Conservation (phyloP, 2,888 invertebrate genomes). For the Emmelina monodactyla region DNA sequence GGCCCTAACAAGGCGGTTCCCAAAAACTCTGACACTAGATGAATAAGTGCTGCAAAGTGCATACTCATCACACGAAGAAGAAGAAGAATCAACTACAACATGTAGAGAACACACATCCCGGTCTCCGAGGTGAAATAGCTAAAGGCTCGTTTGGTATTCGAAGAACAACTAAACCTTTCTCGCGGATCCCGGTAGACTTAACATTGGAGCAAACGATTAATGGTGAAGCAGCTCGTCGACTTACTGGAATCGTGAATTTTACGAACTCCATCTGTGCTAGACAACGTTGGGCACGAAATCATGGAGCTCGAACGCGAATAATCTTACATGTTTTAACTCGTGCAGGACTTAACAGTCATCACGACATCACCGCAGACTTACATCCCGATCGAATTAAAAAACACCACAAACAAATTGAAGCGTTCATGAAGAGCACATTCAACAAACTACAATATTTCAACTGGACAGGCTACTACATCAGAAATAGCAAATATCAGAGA, state of each 20-base stretch:
- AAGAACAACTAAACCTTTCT: constrained; percentile 15
- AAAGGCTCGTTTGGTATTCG: constrained; percentile 12
- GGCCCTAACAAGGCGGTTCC: too few species aligned
- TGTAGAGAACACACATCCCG: constrained; percentile 15
- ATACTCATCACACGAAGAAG: too few species aligned
- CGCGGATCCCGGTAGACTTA: constrained; percentile 14
- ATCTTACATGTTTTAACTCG: constrained; percentile 5
- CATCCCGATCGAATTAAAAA: constrained; percentile 1
- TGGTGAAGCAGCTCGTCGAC: constrained; percentile 10
- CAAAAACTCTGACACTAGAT: too few species aligned
- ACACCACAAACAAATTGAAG: constrained; percentile 4
- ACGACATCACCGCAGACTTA: constrained; percentile 7
- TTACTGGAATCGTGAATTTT: constrained; percentile 6
- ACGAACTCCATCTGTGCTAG: constrained; percentile 10
- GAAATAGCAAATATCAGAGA: constrained; percentile 11
- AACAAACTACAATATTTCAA: constrained; percentile 17
- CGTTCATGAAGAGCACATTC: constrained; percentile 6
- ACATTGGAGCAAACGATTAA: constrained; percentile 13
- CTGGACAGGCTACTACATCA: constrained; percentile 16
- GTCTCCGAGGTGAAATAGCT: constrained; percentile 7
- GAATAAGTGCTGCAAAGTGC: too few species aligned
- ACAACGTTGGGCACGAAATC: constrained; percentile 10
- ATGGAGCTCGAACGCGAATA: constrained; percentile 7
- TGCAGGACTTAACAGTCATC: constrained; percentile 4
- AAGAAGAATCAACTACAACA: constrained; percentile 7